Evolutionary conservation across 64 coral and sea anemone species (phyloP), one percentile per base, ranked within the genome.

Genomic region (Acropora yongei): DNA sequence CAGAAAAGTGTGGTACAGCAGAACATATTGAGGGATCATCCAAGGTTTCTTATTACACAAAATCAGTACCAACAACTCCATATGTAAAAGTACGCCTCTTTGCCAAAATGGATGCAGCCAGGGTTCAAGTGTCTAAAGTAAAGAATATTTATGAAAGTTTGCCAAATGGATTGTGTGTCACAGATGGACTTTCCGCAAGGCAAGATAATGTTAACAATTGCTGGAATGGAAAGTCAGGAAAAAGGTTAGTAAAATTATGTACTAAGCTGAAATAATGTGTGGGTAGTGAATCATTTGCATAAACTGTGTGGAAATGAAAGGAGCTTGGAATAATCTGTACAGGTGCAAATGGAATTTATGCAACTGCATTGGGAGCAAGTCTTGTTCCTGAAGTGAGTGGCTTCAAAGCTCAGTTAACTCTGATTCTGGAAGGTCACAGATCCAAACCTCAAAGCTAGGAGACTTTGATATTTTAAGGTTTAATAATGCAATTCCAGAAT

Each of bases 141-240:
- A 71, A 46, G 17, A 45, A 17, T 20, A 71, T 85, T 71, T 85
- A 71, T 46, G 14, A 71, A n/a, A 45, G 19, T 1, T 72, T 85
- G 18, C 61, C 82, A 10, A 16, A 49, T 43, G 66, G 72, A 44
- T 30, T 85, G n/a, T 85, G 82, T 85, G 65, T 49, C 4, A 45
- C 1, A 19, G 82, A 85, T 69, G 82, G 49, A 2, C 63, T 71
- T 85, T 47, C 63, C 49, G 42, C 45, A 1, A 47, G 47, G 18
- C 42, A 47, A 46, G 43, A 12, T 18, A 16, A 68, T 16, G 0
- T 47, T 68, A 60, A 67, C 12, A 72, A 71, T 44, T 85, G 82
- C 44, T 85, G 82, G 82, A 85, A 85, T 85, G 82, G 82, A 44
- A 85, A 47, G n/a, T 85, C 61, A 49, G n/a, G 48, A 19, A 65